These are phyloP conservation scores for Brachystomella parvula DNA, from an alignment of 1,140 invertebrate genomes.

Conservation along the genomic window DNA sequence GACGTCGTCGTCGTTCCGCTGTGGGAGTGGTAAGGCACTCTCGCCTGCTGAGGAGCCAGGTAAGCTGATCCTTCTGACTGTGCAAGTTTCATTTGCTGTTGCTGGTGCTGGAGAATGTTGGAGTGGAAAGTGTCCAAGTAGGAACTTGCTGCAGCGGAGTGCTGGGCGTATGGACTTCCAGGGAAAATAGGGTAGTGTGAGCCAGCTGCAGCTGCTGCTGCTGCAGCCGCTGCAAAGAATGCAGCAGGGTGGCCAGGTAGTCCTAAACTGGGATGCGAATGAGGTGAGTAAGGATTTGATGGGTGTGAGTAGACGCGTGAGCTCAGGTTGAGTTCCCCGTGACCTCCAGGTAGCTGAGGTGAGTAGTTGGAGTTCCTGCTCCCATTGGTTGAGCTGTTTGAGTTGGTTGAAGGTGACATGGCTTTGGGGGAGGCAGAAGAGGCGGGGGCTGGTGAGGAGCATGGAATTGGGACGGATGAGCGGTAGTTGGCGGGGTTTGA, in stretches of 20 bases:
- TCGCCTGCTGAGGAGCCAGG: not conserved
- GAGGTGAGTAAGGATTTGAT: slow-evolving; percentile 3
- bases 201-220: slow-evolving; percentile 29
- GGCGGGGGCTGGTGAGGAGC: slow-evolving; percentile 29
- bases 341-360: slow-evolving; percentile 4
- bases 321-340: slow-evolving; percentile 1
- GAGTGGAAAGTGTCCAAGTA: slow-evolving; percentile 37
- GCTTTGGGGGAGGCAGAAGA: slow-evolving; percentile 31
- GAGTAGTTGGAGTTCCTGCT: not conserved
- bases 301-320: not conserved
- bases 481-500: slow-evolving; percentile 25
- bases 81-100: slow-evolving; percentile 3
- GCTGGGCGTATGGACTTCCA: slow-evolving; percentile 21
- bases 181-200: slow-evolving; percentile 27
- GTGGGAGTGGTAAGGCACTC: not conserved
- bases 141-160: slow-evolving; percentile 20
- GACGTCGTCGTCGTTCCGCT: slow-evolving; percentile 25
- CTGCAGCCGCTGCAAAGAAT: slow-evolving; percentile 26
- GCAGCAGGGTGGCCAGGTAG: not conserved
- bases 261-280: not conserved
- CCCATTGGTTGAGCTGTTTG: not conserved
- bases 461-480: slow-evolving; percentile 34
- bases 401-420: not conserved
- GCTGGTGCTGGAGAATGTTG: slow-evolving; percentile 21
- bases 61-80: not conserved